phyloP scores from a whole-genome alignment of 2,888 invertebrate genomes.

The Auanema sp. region DNA sequence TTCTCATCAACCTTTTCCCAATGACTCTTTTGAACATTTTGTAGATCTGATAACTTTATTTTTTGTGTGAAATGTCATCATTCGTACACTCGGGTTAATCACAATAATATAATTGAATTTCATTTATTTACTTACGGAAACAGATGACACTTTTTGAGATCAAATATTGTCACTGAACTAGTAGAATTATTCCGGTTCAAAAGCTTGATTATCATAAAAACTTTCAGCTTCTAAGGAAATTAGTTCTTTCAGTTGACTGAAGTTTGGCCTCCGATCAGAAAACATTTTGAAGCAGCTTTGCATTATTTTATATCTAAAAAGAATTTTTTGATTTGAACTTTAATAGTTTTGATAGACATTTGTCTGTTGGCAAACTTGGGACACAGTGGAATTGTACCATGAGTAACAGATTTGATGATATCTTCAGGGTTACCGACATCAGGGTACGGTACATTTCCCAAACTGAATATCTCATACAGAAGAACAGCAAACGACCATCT shows the following conservation, averaged over 20 bases:
- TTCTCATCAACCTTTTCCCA: too few species aligned
- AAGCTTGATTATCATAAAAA: conserved; percentile 40
- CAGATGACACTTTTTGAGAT: too few species aligned
- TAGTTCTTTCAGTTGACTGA: conserved; percentile 37
- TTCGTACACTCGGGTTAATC: too few species aligned
- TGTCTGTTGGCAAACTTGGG: conserved; percentile 46
- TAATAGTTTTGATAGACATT: conserved; percentile 26
- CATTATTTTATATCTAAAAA: conserved; percentile 47
- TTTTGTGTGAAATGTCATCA: too few species aligned
- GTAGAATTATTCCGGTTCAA: conserved; percentile 30
- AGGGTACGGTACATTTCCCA: conserved; percentile 45
- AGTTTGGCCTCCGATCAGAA: conserved; percentile 36
- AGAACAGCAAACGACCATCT: conserved; percentile 49
- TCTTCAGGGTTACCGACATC: conserved; percentile 41
- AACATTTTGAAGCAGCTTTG: conserved; percentile 40
- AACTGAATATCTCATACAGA: conserved; percentile 45
- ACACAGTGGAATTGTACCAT: conserved; percentile 34
- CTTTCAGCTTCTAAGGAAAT: conserved; percentile 31
- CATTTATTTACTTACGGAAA: too few species aligned
- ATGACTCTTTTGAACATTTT: too few species aligned
- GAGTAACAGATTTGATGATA: conserved; percentile 36
- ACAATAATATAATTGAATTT: too few species aligned
- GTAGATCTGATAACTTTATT: too few species aligned
- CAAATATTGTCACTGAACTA: too few species aligned
- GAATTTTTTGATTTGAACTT: not conserved